These are phyloP conservation scores for Labeo catla DNA, from an alignment of 2,113 vertebrate species.

Conservation along the genomic window DNA sequence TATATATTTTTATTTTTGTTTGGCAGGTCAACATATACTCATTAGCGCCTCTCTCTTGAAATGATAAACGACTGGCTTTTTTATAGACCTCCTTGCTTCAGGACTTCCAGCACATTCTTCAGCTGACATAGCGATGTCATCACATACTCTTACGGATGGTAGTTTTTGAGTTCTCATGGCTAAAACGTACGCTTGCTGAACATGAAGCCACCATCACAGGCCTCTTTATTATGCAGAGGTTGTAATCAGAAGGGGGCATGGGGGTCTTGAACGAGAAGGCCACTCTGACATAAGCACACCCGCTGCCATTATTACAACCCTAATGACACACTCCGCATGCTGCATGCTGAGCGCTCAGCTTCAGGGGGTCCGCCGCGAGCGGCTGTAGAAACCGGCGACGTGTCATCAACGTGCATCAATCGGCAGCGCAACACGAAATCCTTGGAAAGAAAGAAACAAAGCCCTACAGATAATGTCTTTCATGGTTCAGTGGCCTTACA, in stretches of 20 bases:
- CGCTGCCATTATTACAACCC: slow-evolving; percentile 84
- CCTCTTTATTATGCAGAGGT: slow-evolving; percentile 82
- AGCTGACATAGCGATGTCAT: not conserved
- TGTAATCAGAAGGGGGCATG: slow-evolving; percentile 78
- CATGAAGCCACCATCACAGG: slow-evolving; percentile 57
- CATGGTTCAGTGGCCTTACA: slow-evolving; percentile 87
- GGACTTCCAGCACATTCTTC: not conserved
- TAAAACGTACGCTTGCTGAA: slow-evolving; percentile 47
- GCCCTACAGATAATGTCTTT: slow-evolving; percentile 90
- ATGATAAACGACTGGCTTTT: not conserved
- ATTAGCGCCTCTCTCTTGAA: no score
- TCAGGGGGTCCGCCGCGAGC: slow-evolving; percentile 84
- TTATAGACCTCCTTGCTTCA: not conserved
- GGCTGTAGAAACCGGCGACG: slow-evolving; percentile 82
- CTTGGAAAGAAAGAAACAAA: slow-evolving; percentile 77
- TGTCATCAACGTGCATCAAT: slow-evolving; percentile 88
- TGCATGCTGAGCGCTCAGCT: slow-evolving; percentile 89
- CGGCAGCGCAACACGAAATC: slow-evolving; percentile 50
- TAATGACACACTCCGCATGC: slow-evolving; percentile 87
- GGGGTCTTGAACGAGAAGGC: slow-evolving; percentile 76
- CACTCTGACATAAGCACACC: slow-evolving; percentile 82
- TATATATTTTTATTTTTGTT: no score
- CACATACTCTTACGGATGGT: not conserved
- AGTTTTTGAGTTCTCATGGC: not conserved
- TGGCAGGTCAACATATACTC: no score